Percentiles rank a stretch among this genome's conserved stretches.
Conservation (phyloP, 2,797 vertebrate genomes). For the Geotrypetes seraphini region DNA sequence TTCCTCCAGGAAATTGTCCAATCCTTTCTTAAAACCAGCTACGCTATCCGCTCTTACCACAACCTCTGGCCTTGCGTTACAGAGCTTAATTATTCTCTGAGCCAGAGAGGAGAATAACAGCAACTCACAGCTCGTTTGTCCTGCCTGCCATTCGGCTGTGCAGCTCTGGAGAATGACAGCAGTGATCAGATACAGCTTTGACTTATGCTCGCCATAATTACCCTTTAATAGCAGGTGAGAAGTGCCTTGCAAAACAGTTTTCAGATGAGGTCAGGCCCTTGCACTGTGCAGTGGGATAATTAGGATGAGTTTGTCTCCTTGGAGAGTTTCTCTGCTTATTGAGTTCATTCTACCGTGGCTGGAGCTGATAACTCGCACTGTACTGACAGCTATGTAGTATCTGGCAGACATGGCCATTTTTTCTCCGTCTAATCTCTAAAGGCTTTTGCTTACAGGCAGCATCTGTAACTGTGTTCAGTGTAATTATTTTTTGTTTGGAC, state of each 20-base stretch:
- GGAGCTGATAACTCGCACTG: background rate
- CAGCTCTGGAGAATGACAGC: too few species aligned
- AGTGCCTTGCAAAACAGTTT: conserved; percentile 9
- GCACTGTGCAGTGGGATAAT: background rate
- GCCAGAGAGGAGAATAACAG: too few species aligned
- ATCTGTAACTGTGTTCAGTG: too few species aligned
- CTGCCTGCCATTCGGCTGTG: too few species aligned
- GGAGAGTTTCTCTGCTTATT: conserved; percentile 1
- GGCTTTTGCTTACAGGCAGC: background rate
- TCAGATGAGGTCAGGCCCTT: conserved; percentile 12
- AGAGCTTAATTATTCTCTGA: too few species aligned
- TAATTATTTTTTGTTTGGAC: background rate
- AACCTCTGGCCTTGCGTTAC: too few species aligned
- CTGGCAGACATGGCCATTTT: background rate
- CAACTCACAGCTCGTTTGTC: too few species aligned
- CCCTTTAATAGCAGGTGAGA: background rate
- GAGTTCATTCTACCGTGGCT: background rate
- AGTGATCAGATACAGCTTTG: background rate
- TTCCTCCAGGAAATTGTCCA: too few species aligned
- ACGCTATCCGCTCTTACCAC: too few species aligned
- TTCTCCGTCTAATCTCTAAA: background rate
- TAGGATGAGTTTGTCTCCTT: conserved; percentile 24
- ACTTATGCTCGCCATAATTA: conserved; percentile 2
- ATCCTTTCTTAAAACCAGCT: too few species aligned
- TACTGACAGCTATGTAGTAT: conserved; percentile 4